phyloP scores from a whole-genome alignment of 2,888 invertebrate species.

The Meghimatium bilineatum region DNA sequence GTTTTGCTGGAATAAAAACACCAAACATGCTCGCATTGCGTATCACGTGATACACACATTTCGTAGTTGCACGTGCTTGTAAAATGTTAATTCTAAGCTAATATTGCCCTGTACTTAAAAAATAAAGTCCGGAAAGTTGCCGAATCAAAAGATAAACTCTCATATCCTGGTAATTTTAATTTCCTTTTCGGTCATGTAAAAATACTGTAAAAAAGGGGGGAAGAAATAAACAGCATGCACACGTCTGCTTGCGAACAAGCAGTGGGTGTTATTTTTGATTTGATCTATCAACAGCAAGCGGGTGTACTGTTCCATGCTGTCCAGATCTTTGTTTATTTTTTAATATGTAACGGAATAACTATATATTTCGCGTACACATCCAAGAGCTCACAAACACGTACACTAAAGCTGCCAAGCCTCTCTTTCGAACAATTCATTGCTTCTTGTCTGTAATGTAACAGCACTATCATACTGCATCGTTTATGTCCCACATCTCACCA shows the following conservation, averaged over 20 bases:
- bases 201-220: no score
- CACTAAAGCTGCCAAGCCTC: no score
- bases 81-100: neutral
- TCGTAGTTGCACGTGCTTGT: neutral
- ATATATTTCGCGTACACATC: no score
- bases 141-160: neutral
- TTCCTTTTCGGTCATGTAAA: no score
- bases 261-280: neutral
- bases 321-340: neutral
- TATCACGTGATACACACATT: neutral
- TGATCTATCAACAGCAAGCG: neutral
- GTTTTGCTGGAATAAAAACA: no score
- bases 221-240: neutral
- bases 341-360: no score
- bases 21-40: neutral
- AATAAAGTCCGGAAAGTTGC: neutral
- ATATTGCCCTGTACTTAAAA: neutral
- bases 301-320: neutral
- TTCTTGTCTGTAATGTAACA: no score
- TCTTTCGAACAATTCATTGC: no score
- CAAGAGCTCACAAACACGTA: no score
- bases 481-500: no score
- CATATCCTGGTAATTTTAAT: neutral
- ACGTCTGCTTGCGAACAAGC: neutral
- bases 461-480: no score